These are phyloP conservation scores for Gasterosteus aculeatus DNA, from an alignment of 2,113 vertebrate genomes.

Conservation along the genomic window DNA sequence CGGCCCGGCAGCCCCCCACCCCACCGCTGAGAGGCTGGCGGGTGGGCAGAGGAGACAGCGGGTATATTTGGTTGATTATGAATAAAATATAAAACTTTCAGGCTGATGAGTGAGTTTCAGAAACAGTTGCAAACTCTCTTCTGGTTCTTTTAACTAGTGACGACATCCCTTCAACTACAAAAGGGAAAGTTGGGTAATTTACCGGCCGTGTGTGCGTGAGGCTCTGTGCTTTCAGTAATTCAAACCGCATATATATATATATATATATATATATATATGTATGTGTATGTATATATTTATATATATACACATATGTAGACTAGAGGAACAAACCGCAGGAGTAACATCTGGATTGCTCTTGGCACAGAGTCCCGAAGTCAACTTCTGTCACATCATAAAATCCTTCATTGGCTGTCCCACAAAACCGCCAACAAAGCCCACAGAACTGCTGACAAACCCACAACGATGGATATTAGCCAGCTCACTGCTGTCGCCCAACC, in stretches of 20 bases:
- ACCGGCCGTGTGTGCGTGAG: neutral
- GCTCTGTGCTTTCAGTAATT: slow-evolving; percentile 1
- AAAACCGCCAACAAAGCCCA: slow-evolving; percentile 66
- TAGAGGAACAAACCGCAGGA: slow-evolving; percentile 22
- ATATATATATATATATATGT: neutral
- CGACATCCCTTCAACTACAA: slow-evolving; percentile 27
- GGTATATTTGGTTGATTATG: slow-evolving; percentile 22
- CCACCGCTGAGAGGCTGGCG: slow-evolving; percentile 17
- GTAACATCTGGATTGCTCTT: slow-evolving; percentile 69
- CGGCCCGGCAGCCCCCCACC: slow-evolving; percentile 39
- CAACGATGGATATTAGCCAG: slow-evolving; percentile 58
- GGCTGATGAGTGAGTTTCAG: slow-evolving; percentile 31
- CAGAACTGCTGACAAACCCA: slow-evolving; percentile 55
- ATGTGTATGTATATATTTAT: neutral
- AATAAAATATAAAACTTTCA: slow-evolving; percentile 18
- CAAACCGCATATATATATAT: neutral
- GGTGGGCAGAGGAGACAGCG: slow-evolving; percentile 18
- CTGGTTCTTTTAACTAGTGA: slow-evolving; percentile 53
- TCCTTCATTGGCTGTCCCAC: slow-evolving; percentile 58
- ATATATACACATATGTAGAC: neutral
- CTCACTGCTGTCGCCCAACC: slow-evolving; percentile 52
- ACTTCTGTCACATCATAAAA: slow-evolving; percentile 72
- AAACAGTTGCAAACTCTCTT: slow-evolving; percentile 34
- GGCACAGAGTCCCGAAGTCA: slow-evolving; percentile 59
- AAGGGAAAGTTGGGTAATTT: neutral